A percentile compares a stretch with the other conserved stretches of the same genome.
Conservation (phyloP, 1,140 invertebrate genomes). For the Chironomus striatipennis region DNA sequence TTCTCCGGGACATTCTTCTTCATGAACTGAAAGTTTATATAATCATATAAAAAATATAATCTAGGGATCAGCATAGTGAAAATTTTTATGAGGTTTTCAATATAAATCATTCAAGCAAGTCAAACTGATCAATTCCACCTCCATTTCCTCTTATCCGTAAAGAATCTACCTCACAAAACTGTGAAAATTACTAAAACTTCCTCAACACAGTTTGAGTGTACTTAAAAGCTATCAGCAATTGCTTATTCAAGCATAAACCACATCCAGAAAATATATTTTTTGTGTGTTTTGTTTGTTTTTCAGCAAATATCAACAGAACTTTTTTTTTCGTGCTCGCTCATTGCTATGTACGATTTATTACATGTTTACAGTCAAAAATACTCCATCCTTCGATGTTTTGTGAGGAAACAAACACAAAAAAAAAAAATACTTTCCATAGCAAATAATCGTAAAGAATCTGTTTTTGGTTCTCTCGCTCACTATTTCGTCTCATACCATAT, state of each 20-base stretch:
- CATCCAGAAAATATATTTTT: background rate
- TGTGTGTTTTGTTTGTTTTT: too few relatives aligned
- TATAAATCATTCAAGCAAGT: too few relatives aligned
- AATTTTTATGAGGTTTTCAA: too few relatives aligned
- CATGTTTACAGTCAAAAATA: constrained; percentile 5
- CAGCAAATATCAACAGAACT: background rate
- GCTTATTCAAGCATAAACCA: background rate
- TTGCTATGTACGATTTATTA: constrained; percentile 3
- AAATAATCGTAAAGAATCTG: constrained; percentile 13
- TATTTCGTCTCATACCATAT: too few relatives aligned
- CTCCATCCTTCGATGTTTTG: background rate
- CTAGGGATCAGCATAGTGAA: too few relatives aligned
- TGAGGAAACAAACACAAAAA: background rate
- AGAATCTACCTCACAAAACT: too few relatives aligned
- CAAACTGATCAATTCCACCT: too few relatives aligned
- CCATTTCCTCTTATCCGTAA: too few relatives aligned
- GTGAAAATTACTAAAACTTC: too few relatives aligned
- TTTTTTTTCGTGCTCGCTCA: background rate
- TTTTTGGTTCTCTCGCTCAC: background rate
- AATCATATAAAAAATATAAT: too few relatives aligned
- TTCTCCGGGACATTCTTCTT: too few relatives aligned
- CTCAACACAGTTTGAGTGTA: background rate
- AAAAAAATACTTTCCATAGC: background rate
- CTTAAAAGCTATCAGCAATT: background rate
- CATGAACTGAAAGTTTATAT: too few relatives aligned